Conservation (phyloP, 2,888 invertebrate genomes). For the Acleris sparsana region DNA sequence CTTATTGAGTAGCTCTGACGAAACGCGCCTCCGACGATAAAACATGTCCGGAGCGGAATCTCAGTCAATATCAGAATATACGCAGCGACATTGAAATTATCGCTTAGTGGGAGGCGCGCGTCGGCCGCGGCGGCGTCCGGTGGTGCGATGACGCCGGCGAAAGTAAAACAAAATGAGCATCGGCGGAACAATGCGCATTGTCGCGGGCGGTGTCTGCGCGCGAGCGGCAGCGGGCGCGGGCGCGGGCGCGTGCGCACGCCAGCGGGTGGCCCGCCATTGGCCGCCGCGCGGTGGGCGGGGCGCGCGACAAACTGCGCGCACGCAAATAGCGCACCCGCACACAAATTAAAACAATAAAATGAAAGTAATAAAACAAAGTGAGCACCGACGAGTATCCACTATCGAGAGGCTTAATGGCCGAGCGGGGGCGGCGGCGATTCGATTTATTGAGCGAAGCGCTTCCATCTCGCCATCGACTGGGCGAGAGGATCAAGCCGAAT, state of each 20-base stretch:
- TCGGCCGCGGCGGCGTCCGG: conserved; percentile 41
- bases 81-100: conserved; percentile 80
- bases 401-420: conserved; percentile 79
- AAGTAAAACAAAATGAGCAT: conserved; percentile 76
- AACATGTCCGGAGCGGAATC: conserved; percentile 76
- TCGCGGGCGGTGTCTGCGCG: conserved; percentile 54
- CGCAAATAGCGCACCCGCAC: conserved; percentile 82
- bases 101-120: conserved; percentile 77
- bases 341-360: conserved; percentile 84
- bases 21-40: conserved; percentile 76
- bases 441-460: conserved; percentile 69
- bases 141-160: conserved; percentile 61
- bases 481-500: conserved; percentile 42
- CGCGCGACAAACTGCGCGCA: conserved; percentile 79
- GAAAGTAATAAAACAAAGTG: conserved; percentile 81
- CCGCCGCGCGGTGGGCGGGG: conserved; percentile 69
- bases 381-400: conserved; percentile 74
- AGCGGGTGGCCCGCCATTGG: conserved; percentile 69
- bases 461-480: conserved; percentile 44
- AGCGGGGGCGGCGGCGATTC: conserved; percentile 68
- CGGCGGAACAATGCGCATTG: conserved; percentile 80
- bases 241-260: conserved; percentile 56
- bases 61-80: conserved; percentile 80
- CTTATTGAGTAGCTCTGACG: conserved; percentile 82
- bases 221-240: conserved; percentile 54